Evolutionary conservation across 2,888 invertebrate species (phyloP).

Genomic region (Melanostoma scalare): DNA sequence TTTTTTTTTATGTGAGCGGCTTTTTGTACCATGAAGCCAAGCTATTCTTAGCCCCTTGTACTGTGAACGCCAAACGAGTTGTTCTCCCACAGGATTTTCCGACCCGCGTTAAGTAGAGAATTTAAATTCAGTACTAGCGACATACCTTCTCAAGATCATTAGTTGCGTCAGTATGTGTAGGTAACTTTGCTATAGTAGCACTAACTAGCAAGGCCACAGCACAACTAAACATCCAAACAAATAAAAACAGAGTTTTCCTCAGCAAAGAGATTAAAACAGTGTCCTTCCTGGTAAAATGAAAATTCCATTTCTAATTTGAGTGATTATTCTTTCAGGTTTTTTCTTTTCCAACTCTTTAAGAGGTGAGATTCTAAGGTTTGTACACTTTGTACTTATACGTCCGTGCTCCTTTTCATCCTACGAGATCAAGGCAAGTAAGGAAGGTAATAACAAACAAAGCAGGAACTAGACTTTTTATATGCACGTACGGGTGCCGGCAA

Average conservation of each 20-base stretch:
- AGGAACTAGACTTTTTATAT: neutral
- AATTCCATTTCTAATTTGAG: constrained; percentile 9
- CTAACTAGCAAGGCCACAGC: constrained; percentile 7
- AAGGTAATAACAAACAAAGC: neutral
- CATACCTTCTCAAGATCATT: constrained; percentile 8
- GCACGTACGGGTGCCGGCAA: neutral
- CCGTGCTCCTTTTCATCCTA: too few relatives aligned
- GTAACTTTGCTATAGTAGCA: neutral
- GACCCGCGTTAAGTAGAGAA: constrained; percentile 55
- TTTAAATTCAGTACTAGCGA: constrained; percentile 32
- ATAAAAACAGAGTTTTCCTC: constrained; percentile 5
- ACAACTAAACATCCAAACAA: constrained; percentile 2
- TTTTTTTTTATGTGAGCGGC: constrained; percentile 8
- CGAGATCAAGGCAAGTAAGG: neutral
- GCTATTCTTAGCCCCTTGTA: neutral
- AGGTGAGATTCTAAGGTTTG: neutral
- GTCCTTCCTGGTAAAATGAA: constrained; percentile 26
- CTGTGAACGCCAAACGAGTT: constrained; percentile 38
- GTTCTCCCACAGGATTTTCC: constrained; percentile 43
- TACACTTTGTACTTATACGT: neutral
- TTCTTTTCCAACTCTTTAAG: constrained; percentile 7
- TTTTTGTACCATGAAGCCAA: neutral
- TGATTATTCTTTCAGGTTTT: constrained; percentile 31
- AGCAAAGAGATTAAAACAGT: constrained; percentile 1
- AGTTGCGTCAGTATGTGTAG: neutral